Conservation (phyloP, 2,113 vertebrate genomes). For the Petaurus breviceps region DNA sequence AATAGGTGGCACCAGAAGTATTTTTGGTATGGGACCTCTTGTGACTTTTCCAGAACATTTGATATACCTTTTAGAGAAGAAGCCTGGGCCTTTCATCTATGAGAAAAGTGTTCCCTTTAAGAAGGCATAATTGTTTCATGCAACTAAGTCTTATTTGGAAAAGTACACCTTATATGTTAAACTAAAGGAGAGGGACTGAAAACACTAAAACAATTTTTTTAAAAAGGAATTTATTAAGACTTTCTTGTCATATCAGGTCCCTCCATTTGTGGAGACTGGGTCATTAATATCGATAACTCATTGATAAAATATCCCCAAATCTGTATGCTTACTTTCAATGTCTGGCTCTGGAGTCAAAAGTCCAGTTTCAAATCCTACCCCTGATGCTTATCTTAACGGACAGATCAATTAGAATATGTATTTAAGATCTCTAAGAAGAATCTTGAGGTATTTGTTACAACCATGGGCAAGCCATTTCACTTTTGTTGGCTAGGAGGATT, state of each 20-base stretch:
- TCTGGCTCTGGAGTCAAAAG: neutral
- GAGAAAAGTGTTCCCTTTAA: neutral
- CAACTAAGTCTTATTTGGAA: neutral
- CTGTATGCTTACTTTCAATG: neutral
- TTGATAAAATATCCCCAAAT: neutral
- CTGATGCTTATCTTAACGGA: neutral
- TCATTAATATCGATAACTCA: neutral
- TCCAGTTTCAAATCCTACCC: neutral
- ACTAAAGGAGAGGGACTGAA: neutral
- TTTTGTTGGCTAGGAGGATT: neutral
- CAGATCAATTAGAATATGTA: neutral
- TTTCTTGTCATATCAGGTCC: neutral
- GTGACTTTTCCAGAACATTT: neutral
- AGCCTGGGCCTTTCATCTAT: neutral
- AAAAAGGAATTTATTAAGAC: neutral
- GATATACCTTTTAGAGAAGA: neutral
- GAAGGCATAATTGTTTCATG: neutral
- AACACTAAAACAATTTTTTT: neutral
- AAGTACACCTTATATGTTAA: neutral
- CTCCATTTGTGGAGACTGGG: neutral
- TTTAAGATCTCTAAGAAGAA: neutral
- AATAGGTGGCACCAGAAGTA: neutral
- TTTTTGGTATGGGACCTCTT: neutral
- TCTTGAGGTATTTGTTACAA: neutral
- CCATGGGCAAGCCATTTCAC: neutral